Conservation (phyloP, 2,888 invertebrate genomes). For the Masnerella sp. region DNA sequence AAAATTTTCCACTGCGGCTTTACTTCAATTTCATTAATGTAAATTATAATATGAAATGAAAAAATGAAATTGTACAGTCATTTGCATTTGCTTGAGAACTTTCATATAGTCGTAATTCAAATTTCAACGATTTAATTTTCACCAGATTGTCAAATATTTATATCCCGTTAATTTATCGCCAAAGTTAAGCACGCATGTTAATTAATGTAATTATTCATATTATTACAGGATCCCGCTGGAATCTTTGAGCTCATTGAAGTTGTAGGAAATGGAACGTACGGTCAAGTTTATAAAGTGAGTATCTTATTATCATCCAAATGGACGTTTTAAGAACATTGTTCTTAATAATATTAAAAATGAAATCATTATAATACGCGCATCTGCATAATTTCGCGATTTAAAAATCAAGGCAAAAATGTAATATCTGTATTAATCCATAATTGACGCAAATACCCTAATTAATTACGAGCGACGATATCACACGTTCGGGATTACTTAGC, state of each 20-base stretch:
- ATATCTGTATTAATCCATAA: slow-evolving; percentile 10
- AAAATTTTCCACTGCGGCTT: background rate
- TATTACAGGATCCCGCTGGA: slow-evolving; percentile 97
- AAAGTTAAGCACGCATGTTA: slow-evolving; percentile 11
- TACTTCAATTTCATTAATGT: background rate
- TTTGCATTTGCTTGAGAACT: too few species aligned
- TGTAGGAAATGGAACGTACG: slow-evolving; percentile 99
- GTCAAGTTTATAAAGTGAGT: slow-evolving; percentile 98
- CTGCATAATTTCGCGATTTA: too few species aligned
- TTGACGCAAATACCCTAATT: slow-evolving; percentile 13
- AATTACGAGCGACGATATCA: slow-evolving; percentile 16
- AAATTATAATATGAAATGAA: background rate
- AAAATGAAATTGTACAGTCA: slow-evolving; percentile 11
- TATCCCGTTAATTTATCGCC: slow-evolving; percentile 9
- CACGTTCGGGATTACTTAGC: slow-evolving; percentile 3
- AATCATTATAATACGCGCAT: background rate
- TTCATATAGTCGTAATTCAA: slow-evolving; percentile 7
- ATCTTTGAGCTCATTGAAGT: slow-evolving; percentile 99
- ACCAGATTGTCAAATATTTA: background rate
- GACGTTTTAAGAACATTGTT: background rate
- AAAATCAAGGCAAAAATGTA: too few species aligned
- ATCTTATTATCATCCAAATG: slow-evolving; percentile 6
- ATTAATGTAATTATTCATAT: slow-evolving; percentile 25
- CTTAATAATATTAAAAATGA: background rate
- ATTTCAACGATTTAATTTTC: background rate